A percentile compares a stretch with the other conserved stretches of the same genome.
Evolutionary conservation across 2,888 invertebrate species (phyloP).

Genomic region (Onthophagus sagittarius): DNA sequence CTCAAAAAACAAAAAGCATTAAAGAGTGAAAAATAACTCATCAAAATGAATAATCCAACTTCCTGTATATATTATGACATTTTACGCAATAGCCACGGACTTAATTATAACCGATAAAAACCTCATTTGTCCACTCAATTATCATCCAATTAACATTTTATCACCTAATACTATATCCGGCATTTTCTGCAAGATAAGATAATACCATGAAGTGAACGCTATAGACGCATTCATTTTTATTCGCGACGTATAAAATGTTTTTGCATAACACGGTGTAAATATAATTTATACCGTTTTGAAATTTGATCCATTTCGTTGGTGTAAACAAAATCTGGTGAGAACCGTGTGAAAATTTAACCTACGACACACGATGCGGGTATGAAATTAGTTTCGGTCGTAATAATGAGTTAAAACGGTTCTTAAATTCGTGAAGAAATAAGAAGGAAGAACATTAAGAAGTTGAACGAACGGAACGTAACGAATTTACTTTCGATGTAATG

Average conservation of each 20-base stretch:
- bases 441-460: neutral
- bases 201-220: neutral
- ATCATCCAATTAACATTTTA: neutral
- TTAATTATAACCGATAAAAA: no score
- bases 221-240: no score
- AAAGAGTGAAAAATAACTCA: no score
- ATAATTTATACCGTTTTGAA: neutral
- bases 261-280: neutral
- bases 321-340: neutral
- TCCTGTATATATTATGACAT: no score
- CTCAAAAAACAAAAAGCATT: no score
- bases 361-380: neutral
- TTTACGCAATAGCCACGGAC: no score
- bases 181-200: neutral
- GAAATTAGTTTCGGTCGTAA: neutral
- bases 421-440: neutral
- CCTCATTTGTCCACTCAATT: no score
- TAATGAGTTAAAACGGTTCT: neutral
- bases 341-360: neutral
- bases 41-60: no score
- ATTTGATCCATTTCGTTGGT: neutral
- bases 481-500: neutral
- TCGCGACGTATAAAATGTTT: neutral
- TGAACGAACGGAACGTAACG: neutral
- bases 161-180: neutral